phyloP scores from a whole-genome alignment of 2,113 vertebrate genomes.

The Trematocara unimaculatum region DNA sequence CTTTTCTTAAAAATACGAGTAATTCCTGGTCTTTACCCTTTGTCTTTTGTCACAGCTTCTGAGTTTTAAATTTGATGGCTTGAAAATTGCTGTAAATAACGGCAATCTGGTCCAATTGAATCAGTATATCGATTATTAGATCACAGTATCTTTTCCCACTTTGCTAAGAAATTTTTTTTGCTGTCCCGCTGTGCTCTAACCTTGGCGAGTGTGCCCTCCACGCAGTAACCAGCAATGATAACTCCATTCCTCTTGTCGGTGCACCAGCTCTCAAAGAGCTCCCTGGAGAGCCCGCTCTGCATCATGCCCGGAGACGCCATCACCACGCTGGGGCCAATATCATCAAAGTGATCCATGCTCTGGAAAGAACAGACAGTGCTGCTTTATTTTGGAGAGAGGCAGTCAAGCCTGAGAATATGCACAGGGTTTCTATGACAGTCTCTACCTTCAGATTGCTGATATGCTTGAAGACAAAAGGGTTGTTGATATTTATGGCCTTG shows the following conservation, averaged over 20 bases:
- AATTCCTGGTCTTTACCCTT: background rate
- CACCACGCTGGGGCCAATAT: conserved; percentile 97
- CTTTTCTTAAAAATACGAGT: fast-evolving
- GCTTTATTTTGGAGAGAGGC: background rate
- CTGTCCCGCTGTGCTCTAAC: conserved; percentile 47
- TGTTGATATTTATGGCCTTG: conserved; percentile 98
- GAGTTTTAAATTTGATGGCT: background rate
- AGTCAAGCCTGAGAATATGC: background rate
- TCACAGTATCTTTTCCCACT: background rate
- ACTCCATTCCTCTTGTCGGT: conserved; percentile 97
- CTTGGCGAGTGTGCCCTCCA: conserved; percentile 96
- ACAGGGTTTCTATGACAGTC: background rate
- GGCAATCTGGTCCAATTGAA: background rate
- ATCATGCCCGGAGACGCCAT: conserved; percentile 99
- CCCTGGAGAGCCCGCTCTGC: conserved; percentile 95
- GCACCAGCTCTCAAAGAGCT: conserved; percentile 98
- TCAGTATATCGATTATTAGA: background rate
- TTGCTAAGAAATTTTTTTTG: fast-evolving
- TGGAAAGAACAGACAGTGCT: conserved; percentile 24
- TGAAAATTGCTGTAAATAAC: background rate
- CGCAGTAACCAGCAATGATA: conserved; percentile 96
- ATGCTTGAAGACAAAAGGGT: conserved; percentile 98
- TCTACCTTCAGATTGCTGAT: conserved; percentile 95
- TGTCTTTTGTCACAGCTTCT: background rate
- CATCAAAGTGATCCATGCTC: conserved; percentile 99